Conservation (phyloP, 2,888 invertebrate genomes). For the Cerceris rybyensis region DNA sequence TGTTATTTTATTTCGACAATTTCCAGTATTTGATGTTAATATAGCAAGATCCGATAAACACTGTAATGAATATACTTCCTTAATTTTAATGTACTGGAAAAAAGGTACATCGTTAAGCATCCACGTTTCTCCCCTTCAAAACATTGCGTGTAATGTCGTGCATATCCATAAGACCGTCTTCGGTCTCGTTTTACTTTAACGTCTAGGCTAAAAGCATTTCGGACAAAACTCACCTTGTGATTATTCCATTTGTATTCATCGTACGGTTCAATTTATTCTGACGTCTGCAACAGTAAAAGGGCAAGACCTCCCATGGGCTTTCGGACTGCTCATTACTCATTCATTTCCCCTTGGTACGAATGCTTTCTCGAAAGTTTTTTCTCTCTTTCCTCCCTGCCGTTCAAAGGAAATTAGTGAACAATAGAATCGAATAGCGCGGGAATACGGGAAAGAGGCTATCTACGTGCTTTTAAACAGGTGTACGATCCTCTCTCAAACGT, state of each 20-base stretch:
- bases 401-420: conserved; percentile 43
- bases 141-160: background rate
- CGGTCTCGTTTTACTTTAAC: background rate
- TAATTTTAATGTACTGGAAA: too few relatives aligned
- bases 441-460: conserved; percentile 7
- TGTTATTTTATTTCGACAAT: too few relatives aligned
- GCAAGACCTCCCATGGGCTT: conserved; percentile 23
- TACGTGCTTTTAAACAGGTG: conserved; percentile 28
- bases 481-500: conserved; percentile 8
- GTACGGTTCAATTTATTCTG: conserved; percentile 14
- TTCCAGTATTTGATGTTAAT: too few relatives aligned
- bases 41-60: too few relatives aligned
- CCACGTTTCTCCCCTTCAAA: background rate
- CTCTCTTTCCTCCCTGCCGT: conserved; percentile 4
- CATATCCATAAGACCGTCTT: background rate
- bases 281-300: background rate
- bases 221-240: background rate
- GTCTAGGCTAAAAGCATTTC: background rate
- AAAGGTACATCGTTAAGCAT: background rate
- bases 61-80: too few relatives aligned
- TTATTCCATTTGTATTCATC: conserved; percentile 14
- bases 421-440: conserved; percentile 21
- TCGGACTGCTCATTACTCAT: conserved; percentile 32
- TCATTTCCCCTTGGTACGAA: conserved; percentile 8
- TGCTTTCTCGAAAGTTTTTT: conserved; percentile 4